Conservation (phyloP, 2,797 vertebrate species). For the Arrhamphus sclerolepis region DNA sequence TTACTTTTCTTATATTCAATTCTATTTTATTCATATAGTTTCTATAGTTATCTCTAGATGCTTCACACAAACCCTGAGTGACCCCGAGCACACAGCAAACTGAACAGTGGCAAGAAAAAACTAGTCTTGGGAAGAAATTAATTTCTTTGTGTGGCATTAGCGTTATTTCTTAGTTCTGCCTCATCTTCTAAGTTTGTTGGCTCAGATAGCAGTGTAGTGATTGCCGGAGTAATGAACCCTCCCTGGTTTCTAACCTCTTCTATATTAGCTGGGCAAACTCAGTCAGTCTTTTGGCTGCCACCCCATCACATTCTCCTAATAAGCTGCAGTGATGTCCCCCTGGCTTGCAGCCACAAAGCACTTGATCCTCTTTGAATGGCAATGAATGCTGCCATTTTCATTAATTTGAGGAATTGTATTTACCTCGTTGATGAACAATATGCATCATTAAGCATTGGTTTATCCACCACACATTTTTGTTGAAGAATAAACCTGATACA, state of each 20-base stretch:
- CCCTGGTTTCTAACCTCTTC: conserved; percentile 45
- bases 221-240: conserved; percentile 49
- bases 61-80: no score
- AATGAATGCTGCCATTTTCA: conserved; percentile 22
- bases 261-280: conserved; percentile 57
- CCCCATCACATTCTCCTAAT: conserved; percentile 46
- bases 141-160: no score
- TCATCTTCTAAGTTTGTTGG: no score
- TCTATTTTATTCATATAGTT: no score
- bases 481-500: conserved; percentile 20
- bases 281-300: no score
- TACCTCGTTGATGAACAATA: conserved; percentile 12
- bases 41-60: no score
- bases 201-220: no score
- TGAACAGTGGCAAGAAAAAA: no score
- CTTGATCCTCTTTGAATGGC: no score
- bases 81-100: no score
- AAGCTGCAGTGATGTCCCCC: conserved; percentile 45
- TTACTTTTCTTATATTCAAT: no score
- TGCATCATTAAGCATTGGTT: conserved; percentile 22
- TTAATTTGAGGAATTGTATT: conserved; percentile 32
- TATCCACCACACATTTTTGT: conserved; percentile 2
- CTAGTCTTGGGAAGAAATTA: no score
- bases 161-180: conserved; percentile 31
- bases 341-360: conserved; percentile 49